Evolutionary conservation across 2,113 vertebrate species (phyloP), one percentile per base, ranked within the genome.

Genomic region (Dasyornis broadbenti): DNA sequence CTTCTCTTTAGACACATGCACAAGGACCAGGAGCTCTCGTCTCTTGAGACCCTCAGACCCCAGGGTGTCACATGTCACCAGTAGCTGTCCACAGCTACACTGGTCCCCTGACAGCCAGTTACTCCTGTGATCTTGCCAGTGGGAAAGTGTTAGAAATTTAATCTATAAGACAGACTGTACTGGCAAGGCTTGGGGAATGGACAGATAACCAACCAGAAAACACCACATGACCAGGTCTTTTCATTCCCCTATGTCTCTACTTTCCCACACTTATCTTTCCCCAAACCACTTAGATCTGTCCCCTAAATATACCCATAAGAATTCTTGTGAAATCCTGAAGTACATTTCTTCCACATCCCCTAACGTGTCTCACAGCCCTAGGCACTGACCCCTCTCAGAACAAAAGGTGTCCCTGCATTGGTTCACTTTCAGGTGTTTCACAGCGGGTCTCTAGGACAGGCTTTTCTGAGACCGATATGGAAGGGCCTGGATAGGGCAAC

Each of bases 341-440:
- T 56, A 13, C 1, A 35, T 31, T 82, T 91, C 16, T 17, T n/a
- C 15, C n/a, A 22, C 16, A 54, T 50, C 10, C 16, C 0, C 2
- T 28, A 22, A 54, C 13, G 19, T n/a, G 8, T 37, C 13, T 65
- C 31, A 35, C 7, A 69, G 11, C 10, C 9, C 18, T 31, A 39
- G 28, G 17, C 15, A 26, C 30, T 37, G 59, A 68, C 1, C 0
- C 0, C 1, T 2, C 16, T 45, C 20, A 13, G 19, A 54, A 6
- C 26, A 56, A 65, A 84, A 75, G 3, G 11, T 17, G 13, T 0
- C 47, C 12, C 35, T 69, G 6, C 13, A 11, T 4, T 45, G 8
- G 9, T 35, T 64, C 9, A 9, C 13, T 80, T 76, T 20, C 56
- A 11, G n/a, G 21, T 52, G 27, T 42, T 64, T 60, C 40, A 42